A percentile compares a stretch with the other conserved stretches of the same genome.
Conservation (phyloP, 2,113 vertebrate species). For the Scatophagus argus region DNA sequence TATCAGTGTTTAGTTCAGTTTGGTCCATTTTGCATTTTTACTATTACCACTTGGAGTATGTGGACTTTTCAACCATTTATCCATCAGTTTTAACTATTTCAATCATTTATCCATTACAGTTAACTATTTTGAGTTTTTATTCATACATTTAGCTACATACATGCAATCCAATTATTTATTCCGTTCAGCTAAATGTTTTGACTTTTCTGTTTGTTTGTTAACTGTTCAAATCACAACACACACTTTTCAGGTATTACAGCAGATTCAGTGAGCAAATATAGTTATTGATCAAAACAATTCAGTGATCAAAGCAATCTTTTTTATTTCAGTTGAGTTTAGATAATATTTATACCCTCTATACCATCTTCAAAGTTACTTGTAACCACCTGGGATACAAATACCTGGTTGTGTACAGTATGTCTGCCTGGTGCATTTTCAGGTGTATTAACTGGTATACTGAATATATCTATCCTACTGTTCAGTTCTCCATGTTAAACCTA, state of each 20-base stretch:
- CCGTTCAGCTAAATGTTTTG: too few relatives aligned
- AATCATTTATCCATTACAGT: not conserved
- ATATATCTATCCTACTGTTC: constrained; percentile 24
- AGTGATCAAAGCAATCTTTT: not conserved
- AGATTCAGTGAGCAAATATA: too few relatives aligned
- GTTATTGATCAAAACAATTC: too few relatives aligned
- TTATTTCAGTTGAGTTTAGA: not conserved
- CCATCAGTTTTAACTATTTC: not conserved
- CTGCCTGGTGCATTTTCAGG: constrained; percentile 15
- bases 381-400: too few relatives aligned
- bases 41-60: too few relatives aligned
- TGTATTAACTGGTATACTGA: not conserved
- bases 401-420: not conserved
- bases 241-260: too few relatives aligned
- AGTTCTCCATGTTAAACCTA: constrained; percentile 38
- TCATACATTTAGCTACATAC: not conserved
- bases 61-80: too few relatives aligned
- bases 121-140: not conserved
- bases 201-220: not conserved
- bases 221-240: not conserved
- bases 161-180: too few relatives aligned
- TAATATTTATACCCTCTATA: not conserved
- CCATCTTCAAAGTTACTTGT: not conserved
- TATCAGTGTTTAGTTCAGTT: too few relatives aligned
- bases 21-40: too few relatives aligned